Conservation (phyloP, 2,888 invertebrate species). For the Sarcophaga caerulescens region DNA sequence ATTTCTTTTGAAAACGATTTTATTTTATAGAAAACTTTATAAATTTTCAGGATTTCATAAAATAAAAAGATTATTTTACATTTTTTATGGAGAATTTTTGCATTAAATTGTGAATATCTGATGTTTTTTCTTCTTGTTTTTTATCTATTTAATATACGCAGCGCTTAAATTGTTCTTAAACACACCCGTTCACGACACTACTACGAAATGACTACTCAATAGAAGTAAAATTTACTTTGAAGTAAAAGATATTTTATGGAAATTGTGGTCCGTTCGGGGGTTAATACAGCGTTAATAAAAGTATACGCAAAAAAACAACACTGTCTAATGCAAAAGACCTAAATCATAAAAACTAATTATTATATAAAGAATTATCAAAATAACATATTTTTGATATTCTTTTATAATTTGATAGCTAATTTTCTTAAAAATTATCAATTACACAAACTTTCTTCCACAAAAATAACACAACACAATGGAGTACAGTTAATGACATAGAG, state of each 20-base stretch:
- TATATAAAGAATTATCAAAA: background rate
- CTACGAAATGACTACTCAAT: constrained; percentile 63
- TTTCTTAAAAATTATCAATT: background rate
- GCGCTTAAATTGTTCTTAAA: constrained; percentile 59
- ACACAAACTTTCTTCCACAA: background rate
- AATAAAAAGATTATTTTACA: constrained; percentile 20
- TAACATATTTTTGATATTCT: background rate
- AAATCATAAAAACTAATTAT: background rate
- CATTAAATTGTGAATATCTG: constrained; percentile 47
- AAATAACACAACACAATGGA: background rate
- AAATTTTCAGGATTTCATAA: constrained; percentile 27
- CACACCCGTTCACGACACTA: constrained; percentile 67
- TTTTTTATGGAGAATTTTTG: constrained; percentile 53
- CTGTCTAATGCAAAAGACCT: constrained; percentile 18
- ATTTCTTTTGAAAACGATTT: constrained; percentile 19
- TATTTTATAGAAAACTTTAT: constrained; percentile 12
- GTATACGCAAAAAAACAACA: constrained; percentile 17
- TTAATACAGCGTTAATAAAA: constrained; percentile 51
- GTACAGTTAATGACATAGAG: background rate
- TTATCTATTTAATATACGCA: constrained; percentile 41
- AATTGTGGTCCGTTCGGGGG: background rate
- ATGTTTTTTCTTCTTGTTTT: constrained; percentile 37
- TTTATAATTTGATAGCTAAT: background rate
- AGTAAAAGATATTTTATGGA: constrained; percentile 41
- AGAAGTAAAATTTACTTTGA: constrained; percentile 55